phyloP scores from a whole-genome alignment of 2,888 invertebrate species.

The Marasmarcha lunaedactyla region DNA sequence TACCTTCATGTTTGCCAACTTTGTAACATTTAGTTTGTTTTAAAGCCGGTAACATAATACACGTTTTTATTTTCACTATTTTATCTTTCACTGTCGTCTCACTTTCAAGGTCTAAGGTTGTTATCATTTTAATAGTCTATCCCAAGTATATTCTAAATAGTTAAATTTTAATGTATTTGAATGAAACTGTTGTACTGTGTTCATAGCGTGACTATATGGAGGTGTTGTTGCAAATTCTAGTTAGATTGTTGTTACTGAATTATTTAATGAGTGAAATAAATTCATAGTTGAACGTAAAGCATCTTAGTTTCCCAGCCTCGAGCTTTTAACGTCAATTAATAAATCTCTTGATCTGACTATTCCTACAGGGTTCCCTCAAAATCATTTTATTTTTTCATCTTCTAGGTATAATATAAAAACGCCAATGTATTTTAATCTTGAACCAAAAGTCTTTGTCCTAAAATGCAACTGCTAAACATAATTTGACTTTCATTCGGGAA shows the following conservation, averaged over 20 bases:
- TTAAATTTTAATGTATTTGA: slow-evolving; percentile 2
- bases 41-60: too few relatives aligned
- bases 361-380: slow-evolving; percentile 30
- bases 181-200: slow-evolving; percentile 23
- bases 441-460: too few relatives aligned
- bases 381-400: too few relatives aligned
- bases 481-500: too few relatives aligned
- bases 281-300: too few relatives aligned
- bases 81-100: slow-evolving; percentile 47
- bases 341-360: slow-evolving; percentile 21
- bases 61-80: too few relatives aligned
- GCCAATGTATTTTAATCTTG: too few relatives aligned
- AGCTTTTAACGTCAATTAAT: slow-evolving; percentile 53
- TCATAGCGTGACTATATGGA: slow-evolving; percentile 20
- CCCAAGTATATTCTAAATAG: not conserved
- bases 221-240: slow-evolving; percentile 4
- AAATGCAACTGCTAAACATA: too few relatives aligned
- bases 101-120: slow-evolving; percentile 45
- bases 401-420: too few relatives aligned
- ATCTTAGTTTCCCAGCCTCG: slow-evolving; percentile 12
- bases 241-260: slow-evolving; percentile 16
- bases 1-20: too few relatives aligned
- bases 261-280: slow-evolving; percentile 3
- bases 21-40: too few relatives aligned
- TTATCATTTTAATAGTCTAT: not conserved